Evolutionary conservation across 2,888 invertebrate species (phyloP), one percentile per base, ranked within the genome.

Genomic region (Lissocephala sabroskyi): DNA sequence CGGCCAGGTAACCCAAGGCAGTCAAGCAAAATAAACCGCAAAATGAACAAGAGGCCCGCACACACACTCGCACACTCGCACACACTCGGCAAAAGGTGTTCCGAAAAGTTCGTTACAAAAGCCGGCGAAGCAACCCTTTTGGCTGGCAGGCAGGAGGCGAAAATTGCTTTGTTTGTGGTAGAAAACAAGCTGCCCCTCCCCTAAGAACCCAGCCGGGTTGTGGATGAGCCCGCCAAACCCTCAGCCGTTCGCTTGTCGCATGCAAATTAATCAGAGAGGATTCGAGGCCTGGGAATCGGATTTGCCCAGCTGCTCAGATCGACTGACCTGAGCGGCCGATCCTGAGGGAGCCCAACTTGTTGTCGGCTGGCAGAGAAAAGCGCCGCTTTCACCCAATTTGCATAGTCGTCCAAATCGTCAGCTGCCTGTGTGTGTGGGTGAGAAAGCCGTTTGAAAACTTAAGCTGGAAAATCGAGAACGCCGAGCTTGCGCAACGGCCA

Each of bases 341-440:
- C n/a, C n/a, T n/a, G n/a, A n/a, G n/a, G n/a, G n/a, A n/a, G n/a
- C n/a, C n/a, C n/a, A n/a, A n/a, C n/a, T n/a, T n/a, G n/a, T n/a
- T n/a, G n/a, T n/a, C n/a, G n/a, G n/a, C n/a, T n/a, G 16, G 32
- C 39, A 35, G 10, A 29, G 26, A 13, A 11, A 41, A 36, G 26
- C 14, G 40, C 43, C 56, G 76, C 78, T 79, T 79, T 79, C 76
- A 76, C 79, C 67, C 57, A 65, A 79, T 76, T 76, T 74, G 68
- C 76, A 76, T 76, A 66, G 43, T n/a, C n/a, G n/a, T n/a, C n/a
- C n/a, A 50, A 42, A 59, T 53, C 47, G 59, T 51, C 42, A n/a
- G 19, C 19, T 29, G 45, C 10, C n/a, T 9, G 13, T 5, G 16
- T n/a, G 17, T 5, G 6, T 43, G 23, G 41, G 35, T 11, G 16